Base-by-base conservation (phyloP, 2,888 invertebrate genomes). In the Falcaria lacertinaria region DNA sequence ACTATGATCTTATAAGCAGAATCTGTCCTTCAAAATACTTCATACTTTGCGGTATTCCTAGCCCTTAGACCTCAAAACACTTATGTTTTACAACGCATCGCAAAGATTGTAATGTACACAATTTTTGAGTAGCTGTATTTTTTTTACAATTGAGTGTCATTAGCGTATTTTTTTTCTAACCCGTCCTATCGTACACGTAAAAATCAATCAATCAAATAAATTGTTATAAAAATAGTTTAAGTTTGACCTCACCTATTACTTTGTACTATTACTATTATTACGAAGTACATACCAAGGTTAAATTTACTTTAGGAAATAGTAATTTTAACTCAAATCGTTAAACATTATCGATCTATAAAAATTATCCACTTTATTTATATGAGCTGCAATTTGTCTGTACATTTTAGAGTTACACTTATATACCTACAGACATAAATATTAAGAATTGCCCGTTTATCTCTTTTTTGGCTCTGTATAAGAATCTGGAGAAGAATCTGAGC, bases 221-320 rank as follows among this genome's bases (percentile, higher is more conserved):
- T 42, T 50, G 46, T 48, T 48, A 48, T 49, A 49, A 53, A 42
- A 48, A 17, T 44, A 47, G 48, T 44, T 42, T 42, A 37, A 44
- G 39, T 43, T 32, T 51, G 43, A 48, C 48, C 50, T 51, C 49
- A 43, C 41, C 34, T 34, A 44, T 46, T 37, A 19, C 35, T 7
- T 13, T 1, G 19, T 16, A 42, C n/a, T 69, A 64, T 63, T 55
- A 52, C 57, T n/a, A n/a, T n/a, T 43, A 70, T 69, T 64, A 11
- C 28, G 11, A 11, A 11, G 28, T 28, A 28, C 11, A 2, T 11
- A 67, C 54, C 69, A 79, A 80, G 80, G 81, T 69, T 56, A 51
- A 54, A 63, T 7, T 28, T 11, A 60, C 61, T 71, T 75, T 74
- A 62, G 64, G 66, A 69, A 72, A 69, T 64, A 69, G 64, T 62